Conservation (phyloP, 1,140 invertebrate species). For the Drosophila bifasciata region DNA sequence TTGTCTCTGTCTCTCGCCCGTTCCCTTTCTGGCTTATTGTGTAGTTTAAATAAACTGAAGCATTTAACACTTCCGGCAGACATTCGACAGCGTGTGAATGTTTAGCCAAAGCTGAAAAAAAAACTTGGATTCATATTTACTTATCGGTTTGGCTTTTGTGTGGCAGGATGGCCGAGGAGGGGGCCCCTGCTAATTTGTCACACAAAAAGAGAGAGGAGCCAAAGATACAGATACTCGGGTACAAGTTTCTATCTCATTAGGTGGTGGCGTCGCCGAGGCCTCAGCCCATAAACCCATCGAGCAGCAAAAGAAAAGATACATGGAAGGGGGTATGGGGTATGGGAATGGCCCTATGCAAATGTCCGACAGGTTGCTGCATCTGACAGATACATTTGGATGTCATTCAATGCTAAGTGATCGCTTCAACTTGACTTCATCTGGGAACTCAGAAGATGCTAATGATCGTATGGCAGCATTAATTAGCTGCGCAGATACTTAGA, state of each 20-base stretch:
- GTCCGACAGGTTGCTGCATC: slow-evolving; percentile 6
- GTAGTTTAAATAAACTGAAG: slow-evolving; percentile 80
- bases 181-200: slow-evolving; percentile 33
- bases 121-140: slow-evolving; percentile 32
- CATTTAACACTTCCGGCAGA: slow-evolving; percentile 81
- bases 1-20: background rate
- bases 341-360: slow-evolving; percentile 16
- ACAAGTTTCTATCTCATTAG: no score
- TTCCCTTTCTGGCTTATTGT: slow-evolving; percentile 32
- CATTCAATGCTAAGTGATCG: slow-evolving; percentile 41
- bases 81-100: slow-evolving; percentile 75
- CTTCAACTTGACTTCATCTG: slow-evolving; percentile 27
- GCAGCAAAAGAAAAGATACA: no score
- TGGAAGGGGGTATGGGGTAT: no score
- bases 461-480: slow-evolving; percentile 5
- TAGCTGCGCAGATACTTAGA: background rate
- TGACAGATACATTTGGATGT: slow-evolving; percentile 5
- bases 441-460: slow-evolving; percentile 13
- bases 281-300: no score
- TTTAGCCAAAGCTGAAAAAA: slow-evolving; percentile 53
- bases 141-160: background rate
- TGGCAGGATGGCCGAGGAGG: no score
- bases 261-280: no score
- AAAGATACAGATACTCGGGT: no score
- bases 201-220: slow-evolving; percentile 5